These are phyloP conservation scores for Diacarnus erythraeanus DNA, from an alignment of 37 sponge, comb jelly and placozoan genomes.

Conservation along the genomic window DNA sequence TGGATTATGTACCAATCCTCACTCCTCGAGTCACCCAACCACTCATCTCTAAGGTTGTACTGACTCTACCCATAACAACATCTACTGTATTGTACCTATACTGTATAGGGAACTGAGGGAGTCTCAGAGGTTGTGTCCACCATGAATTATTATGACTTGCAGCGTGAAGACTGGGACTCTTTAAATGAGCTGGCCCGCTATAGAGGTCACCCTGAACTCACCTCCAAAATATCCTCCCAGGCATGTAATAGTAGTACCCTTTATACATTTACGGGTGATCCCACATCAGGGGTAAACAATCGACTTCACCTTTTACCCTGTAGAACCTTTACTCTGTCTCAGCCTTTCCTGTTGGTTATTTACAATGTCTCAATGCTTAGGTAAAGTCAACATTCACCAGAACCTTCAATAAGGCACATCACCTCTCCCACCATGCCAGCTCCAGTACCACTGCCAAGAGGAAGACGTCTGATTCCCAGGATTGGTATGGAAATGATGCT, in stretches of 20 bases:
- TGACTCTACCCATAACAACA: neutral
- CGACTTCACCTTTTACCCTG: too few relatives aligned
- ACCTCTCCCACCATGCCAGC: constrained; percentile 24
- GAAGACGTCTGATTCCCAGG: neutral
- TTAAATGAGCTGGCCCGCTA: constrained; percentile 74
- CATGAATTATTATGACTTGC: constrained; percentile 77
- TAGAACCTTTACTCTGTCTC: too few relatives aligned
- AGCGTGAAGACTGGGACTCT: constrained; percentile 88
- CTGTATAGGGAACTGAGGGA: constrained; percentile 62
- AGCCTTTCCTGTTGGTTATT: too few relatives aligned
- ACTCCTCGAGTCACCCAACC: constrained; percentile 48
- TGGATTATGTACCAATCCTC: constrained; percentile 79
- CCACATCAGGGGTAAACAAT: too few relatives aligned
- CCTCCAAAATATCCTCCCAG: constrained; percentile 52
- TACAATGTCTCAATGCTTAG: constrained; percentile 20
- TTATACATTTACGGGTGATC: too few relatives aligned
- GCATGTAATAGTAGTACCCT: too few relatives aligned
- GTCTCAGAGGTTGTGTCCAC: constrained; percentile 57
- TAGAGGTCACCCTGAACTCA: constrained; percentile 57
- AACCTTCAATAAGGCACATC: constrained; percentile 56
- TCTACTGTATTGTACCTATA: neutral
- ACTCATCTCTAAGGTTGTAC: constrained; percentile 49
- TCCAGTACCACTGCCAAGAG: neutral
- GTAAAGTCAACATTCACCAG: constrained; percentile 78
- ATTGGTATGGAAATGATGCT: neutral